Conservation (phyloP, 2,888 invertebrate genomes). For the Mylabris sibirica region DNA sequence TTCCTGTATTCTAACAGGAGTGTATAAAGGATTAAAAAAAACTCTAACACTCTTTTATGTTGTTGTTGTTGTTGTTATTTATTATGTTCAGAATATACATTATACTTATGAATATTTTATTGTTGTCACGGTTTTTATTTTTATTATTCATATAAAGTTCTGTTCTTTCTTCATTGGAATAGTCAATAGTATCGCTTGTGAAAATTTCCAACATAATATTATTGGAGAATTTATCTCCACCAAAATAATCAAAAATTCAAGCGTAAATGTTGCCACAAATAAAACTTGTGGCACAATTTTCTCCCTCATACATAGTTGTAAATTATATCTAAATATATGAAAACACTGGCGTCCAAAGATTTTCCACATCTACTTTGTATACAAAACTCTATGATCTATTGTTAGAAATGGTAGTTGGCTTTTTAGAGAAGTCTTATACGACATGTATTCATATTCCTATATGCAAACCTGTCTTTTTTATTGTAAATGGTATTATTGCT, state of each 20-base stretch:
- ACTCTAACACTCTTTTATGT: constrained; percentile 2
- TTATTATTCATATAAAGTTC: not conserved
- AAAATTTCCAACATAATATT: not conserved
- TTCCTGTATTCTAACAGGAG: constrained; percentile 42
- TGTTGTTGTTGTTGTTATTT: constrained; percentile 17
- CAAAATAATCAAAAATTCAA: not conserved
- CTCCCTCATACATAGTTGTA: not conserved
- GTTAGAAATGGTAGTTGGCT: not conserved
- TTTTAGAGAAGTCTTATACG: too few species aligned
- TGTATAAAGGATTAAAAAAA: constrained; percentile 41
- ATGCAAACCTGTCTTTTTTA: too few species aligned
- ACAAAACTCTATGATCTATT: not conserved
- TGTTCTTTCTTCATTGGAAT: not conserved
- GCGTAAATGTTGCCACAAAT: not conserved
- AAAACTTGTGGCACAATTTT: not conserved
- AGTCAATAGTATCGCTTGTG: not conserved
- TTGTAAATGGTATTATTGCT: too few species aligned
- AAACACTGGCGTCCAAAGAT: not conserved
- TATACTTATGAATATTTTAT: constrained; percentile 44
- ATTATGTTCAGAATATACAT: constrained; percentile 43
- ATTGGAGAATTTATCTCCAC: not conserved
- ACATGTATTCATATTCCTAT: too few species aligned
- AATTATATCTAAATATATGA: not conserved
- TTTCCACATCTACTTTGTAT: not conserved
- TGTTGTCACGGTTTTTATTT: not conserved